phyloP scores from a whole-genome alignment of 2,888 invertebrate genomes.

The Formica aserva region DNA sequence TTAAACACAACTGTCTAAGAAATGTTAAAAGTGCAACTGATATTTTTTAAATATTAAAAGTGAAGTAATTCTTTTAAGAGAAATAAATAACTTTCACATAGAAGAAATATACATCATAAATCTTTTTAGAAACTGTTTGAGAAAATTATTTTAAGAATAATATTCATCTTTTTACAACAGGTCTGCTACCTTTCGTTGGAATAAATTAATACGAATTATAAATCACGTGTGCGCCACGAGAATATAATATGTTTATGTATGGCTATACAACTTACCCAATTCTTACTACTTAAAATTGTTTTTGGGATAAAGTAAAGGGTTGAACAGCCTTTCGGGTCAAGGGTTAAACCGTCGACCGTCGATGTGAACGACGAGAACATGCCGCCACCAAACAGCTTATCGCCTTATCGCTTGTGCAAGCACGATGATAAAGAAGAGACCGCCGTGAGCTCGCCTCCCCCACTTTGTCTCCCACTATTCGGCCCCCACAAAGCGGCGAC shows the following conservation, averaged over 20 bases:
- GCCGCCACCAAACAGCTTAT: slow-evolving; percentile 34
- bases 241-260: background rate
- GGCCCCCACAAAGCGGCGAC: slow-evolving; percentile 70
- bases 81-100: background rate
- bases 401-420: slow-evolving; percentile 36
- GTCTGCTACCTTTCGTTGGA: background rate
- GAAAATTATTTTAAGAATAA: background rate
- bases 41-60: background rate
- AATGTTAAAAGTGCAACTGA: background rate
- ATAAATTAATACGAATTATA: background rate
- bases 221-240: background rate
- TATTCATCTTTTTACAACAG: background rate
- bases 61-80: background rate
- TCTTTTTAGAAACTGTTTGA: background rate
- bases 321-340: slow-evolving; percentile 24
- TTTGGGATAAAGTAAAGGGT: slow-evolving; percentile 5
- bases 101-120: background rate
- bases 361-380: slow-evolving; percentile 13
- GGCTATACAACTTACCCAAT: background rate
- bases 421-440: slow-evolving; percentile 46
- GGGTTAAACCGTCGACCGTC: slow-evolving; percentile 33
- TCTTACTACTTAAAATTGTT: background rate
- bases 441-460: slow-evolving; percentile 35
- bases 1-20: background rate
- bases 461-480: background rate